A percentile compares a stretch with the other conserved stretches of the same genome.
phyloP scores from a whole-genome alignment of 2,797 vertebrate species.

The Danio kyathit region DNA sequence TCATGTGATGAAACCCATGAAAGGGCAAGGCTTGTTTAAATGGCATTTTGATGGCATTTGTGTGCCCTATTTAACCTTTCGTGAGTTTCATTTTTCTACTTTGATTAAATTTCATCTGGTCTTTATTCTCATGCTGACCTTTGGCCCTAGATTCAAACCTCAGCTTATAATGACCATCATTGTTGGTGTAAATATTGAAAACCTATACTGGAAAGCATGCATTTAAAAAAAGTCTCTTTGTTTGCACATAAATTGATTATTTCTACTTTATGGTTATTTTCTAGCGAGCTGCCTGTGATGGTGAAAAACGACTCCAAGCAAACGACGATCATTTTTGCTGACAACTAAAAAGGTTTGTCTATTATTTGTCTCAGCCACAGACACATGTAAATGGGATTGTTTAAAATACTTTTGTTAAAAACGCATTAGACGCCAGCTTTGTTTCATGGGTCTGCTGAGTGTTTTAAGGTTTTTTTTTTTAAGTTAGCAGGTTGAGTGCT shows the following conservation, averaged over 20 bases:
- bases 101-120: slow-evolving; percentile 49
- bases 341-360: neutral
- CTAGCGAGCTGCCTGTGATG: neutral
- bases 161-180: neutral
- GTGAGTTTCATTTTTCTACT: slow-evolving; percentile 36
- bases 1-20: slow-evolving; percentile 40
- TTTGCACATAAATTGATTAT: neutral
- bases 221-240: neutral
- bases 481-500: neutral
- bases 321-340: neutral
- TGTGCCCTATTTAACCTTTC: slow-evolving; percentile 50
- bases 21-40: slow-evolving; percentile 54
- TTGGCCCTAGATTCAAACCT: too few species aligned
- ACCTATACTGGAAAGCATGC: neutral
- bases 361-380: neutral
- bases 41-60: slow-evolving; percentile 59
- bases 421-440: neutral
- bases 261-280: neutral
- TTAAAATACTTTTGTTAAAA: neutral
- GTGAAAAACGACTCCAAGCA: neutral
- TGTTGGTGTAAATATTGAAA: neutral
- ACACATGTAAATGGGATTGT: neutral
- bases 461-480: slow-evolving; percentile 14
- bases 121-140: neutral
- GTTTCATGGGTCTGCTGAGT: neutral